Evolutionary conservation across 2,888 invertebrate species (phyloP).

Genomic region (Hartigia nigra): DNA sequence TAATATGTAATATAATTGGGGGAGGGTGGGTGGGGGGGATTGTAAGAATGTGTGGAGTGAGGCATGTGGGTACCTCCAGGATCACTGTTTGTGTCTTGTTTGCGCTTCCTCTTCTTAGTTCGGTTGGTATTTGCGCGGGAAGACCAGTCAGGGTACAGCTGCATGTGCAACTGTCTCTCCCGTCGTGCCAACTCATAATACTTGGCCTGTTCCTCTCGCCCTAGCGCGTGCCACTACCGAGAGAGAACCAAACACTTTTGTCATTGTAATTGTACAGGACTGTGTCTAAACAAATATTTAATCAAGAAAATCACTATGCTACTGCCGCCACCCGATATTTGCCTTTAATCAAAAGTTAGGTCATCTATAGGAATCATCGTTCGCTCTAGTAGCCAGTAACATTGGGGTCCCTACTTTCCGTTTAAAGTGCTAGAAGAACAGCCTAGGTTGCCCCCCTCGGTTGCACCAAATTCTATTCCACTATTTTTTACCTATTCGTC

Average conservation of each 20-base stretch:
- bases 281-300: slow-evolving; percentile 48
- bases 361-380: slow-evolving; percentile 36
- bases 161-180: slow-evolving; percentile 98
- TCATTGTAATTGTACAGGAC: slow-evolving; percentile 47
- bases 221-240: slow-evolving; percentile 98
- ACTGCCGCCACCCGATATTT: slow-evolving; percentile 63
- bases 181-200: slow-evolving; percentile 99
- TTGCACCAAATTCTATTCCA: slow-evolving; percentile 56
- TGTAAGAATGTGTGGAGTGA: slow-evolving; percentile 64
- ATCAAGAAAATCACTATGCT: slow-evolving; percentile 50
- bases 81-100: slow-evolving; percentile 93
- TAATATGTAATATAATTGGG: slow-evolving; percentile 64
- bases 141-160: slow-evolving; percentile 99
- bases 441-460: slow-evolving; percentile 70
- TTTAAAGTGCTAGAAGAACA: slow-evolving; percentile 78
- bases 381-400: slow-evolving; percentile 50
- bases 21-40: slow-evolving; percentile 51
- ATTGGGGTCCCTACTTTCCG: slow-evolving; percentile 69
- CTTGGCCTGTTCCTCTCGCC: slow-evolving; percentile 99
- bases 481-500: slow-evolving; percentile 44
- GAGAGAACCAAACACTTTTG: slow-evolving; percentile 65
- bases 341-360: slow-evolving; percentile 47
- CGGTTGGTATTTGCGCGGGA: slow-evolving; percentile 99
- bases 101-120: slow-evolving; percentile 99
- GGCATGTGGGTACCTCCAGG: slow-evolving; percentile 83